These are phyloP conservation scores for Pampusana beccarii DNA, from an alignment of 2,113 vertebrate genomes.

Conservation along the genomic window DNA sequence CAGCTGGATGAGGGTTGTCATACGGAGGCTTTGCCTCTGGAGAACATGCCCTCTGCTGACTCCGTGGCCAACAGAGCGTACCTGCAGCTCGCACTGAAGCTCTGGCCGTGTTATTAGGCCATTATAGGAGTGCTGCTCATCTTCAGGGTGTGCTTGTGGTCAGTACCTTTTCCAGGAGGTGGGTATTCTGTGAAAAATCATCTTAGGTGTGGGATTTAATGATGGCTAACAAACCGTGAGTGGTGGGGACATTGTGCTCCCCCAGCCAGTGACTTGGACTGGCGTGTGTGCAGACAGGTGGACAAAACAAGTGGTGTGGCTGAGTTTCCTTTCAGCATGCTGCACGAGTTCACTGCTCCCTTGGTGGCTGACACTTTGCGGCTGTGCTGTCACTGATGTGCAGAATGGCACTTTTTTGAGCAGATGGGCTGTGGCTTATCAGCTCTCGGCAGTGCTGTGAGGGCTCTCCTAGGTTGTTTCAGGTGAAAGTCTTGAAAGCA, in stretches of 20 bases:
- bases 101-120: neutral
- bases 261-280: neutral
- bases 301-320: neutral
- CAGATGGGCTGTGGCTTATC: neutral
- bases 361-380: neutral
- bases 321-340: neutral
- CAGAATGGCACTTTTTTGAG: neutral
- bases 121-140: neutral
- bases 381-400: neutral
- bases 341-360: neutral
- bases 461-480: neutral
- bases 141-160: constrained; percentile 1
- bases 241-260: neutral
- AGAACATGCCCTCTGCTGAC: neutral
- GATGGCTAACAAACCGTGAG: neutral
- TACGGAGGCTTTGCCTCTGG: neutral
- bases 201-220: neutral
- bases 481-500: neutral
- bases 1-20: neutral
- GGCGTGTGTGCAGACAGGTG: neutral
- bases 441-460: neutral
- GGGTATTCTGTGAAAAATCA: neutral
- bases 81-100: rapidly evolving
- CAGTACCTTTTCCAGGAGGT: neutral
- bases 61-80: rapidly evolving